phyloP scores from a whole-genome alignment of 2,888 invertebrate species.

The Xestia sexstrigata region DNA sequence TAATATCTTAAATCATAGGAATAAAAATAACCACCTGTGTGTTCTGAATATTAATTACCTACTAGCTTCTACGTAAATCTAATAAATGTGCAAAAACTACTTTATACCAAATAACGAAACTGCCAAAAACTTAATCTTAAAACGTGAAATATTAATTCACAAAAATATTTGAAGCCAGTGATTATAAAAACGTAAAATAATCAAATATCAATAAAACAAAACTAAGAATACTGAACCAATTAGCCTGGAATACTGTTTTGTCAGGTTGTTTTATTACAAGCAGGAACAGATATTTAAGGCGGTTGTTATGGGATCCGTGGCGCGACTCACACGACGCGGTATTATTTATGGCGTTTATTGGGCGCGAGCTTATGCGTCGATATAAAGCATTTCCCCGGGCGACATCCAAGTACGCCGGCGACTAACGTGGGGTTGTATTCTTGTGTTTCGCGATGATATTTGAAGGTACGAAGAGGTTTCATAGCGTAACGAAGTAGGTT shows the following conservation, averaged over 20 bases:
- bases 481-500: not conserved
- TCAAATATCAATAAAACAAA: constrained; percentile 50
- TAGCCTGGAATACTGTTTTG: constrained; percentile 60
- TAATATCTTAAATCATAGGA: constrained; percentile 45
- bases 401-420: constrained; percentile 83
- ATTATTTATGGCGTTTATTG: constrained; percentile 89
- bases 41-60: constrained; percentile 26
- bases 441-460: constrained; percentile 15
- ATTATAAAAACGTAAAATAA: not conserved
- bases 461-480: not conserved
- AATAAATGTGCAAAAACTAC: constrained; percentile 6
- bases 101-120: not conserved
- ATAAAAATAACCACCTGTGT: constrained; percentile 46
- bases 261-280: constrained; percentile 76
- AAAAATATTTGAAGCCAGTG: not conserved
- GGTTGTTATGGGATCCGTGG: constrained; percentile 82
- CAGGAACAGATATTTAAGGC: constrained; percentile 80
- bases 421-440: constrained; percentile 69
- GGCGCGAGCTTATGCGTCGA: constrained; percentile 78
- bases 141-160: not conserved
- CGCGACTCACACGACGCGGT: constrained; percentile 85
- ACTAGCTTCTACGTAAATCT: constrained; percentile 9
- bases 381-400: constrained; percentile 88
- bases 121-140: not conserved
- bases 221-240: constrained; percentile 71